A percentile compares a stretch with the other conserved stretches of the same genome.
These are phyloP conservation scores for Phaethornis superciliosus DNA, from an alignment of 2,113 vertebrate genomes.

Conservation along the genomic window DNA sequence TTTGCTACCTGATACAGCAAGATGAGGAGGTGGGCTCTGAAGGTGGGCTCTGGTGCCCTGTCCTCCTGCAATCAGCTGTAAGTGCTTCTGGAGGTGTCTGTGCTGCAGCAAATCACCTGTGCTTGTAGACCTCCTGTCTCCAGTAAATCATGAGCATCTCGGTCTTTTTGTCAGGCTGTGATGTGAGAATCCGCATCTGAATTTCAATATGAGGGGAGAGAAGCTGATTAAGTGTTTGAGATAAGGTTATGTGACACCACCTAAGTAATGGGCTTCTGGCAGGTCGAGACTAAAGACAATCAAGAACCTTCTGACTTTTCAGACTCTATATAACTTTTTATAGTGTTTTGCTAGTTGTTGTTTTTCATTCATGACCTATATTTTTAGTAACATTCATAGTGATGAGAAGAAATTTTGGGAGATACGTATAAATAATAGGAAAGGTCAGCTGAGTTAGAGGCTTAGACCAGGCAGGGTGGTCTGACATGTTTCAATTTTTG, in stretches of 20 bases:
- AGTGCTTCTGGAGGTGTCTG: slow-evolving; percentile 31
- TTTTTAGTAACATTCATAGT: neutral
- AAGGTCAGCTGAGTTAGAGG: neutral
- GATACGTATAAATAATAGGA: neutral
- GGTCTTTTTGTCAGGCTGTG: slow-evolving; percentile 70
- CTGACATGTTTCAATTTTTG: neutral
- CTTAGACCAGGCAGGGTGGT: neutral
- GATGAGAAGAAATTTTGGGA: neutral
- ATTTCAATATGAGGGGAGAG: slow-evolving; percentile 51
- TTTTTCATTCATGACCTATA: neutral
- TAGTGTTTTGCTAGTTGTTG: neutral
- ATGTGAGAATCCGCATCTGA: slow-evolving; percentile 68
- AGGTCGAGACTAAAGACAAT: neutral
- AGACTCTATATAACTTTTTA: neutral
- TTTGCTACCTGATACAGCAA: neutral
- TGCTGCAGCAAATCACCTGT: slow-evolving; percentile 50
- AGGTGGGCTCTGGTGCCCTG: neutral
- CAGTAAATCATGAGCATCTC: slow-evolving; percentile 76
- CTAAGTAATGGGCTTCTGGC: neutral
- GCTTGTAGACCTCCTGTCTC: slow-evolving; percentile 75
- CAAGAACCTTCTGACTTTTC: neutral
- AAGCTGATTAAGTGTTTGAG: slow-evolving; percentile 75
- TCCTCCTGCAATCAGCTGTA: neutral
- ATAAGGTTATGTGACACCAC: slow-evolving; percentile 77
- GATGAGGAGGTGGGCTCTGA: neutral